Evolutionary conservation across 1,140 invertebrate genomes (phyloP).

Genomic region (Lucilia sericata): DNA sequence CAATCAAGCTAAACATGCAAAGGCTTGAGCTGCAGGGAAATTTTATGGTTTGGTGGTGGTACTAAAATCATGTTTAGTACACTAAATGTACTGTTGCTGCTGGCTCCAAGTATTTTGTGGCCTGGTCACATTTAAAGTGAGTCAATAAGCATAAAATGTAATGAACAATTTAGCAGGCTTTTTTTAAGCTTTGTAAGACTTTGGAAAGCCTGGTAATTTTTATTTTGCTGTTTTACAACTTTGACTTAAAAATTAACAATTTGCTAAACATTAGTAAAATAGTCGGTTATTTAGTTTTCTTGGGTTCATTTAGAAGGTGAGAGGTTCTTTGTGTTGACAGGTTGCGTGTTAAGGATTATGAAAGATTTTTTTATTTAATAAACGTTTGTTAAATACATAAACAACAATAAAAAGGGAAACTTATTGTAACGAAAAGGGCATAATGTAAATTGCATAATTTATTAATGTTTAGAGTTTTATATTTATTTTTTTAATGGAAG

Average conservation of each 20-base stretch:
- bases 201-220: background rate
- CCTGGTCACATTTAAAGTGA: conserved; percentile 43
- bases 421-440: no score
- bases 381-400: background rate
- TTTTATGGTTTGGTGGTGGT: no score
- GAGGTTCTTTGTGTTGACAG: conserved; percentile 31
- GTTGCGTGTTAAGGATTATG: conserved; percentile 36
- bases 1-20: conserved; percentile 34
- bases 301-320: background rate
- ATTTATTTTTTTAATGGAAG: no score
- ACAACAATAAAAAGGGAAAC: no score
- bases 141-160: conserved; percentile 31
- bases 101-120: background rate
- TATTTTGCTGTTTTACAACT: background rate
- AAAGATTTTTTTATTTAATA: background rate
- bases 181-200: no score
- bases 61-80: no score
- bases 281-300: background rate
- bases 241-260: conserved; percentile 25
- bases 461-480: no score
- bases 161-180: background rate
- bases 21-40: background rate
- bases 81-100: background rate
- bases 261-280: conserved; percentile 20
- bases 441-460: no score